These are phyloP conservation scores for Mus minutoides DNA, from an alignment of 2,797 vertebrate species.

Conservation along the genomic window DNA sequence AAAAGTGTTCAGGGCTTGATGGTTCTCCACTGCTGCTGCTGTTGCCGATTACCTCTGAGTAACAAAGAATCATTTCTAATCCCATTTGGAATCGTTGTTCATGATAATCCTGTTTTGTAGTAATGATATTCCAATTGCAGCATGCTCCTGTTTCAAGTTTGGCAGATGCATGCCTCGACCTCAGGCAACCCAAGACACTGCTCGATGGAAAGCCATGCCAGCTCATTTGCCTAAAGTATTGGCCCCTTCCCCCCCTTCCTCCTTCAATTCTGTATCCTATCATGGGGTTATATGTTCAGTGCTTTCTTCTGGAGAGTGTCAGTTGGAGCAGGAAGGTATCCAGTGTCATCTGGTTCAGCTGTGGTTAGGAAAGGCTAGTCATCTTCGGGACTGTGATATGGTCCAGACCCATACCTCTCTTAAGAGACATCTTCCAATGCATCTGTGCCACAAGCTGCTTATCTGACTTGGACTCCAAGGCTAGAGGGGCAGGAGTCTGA, in stretches of 20 bases:
- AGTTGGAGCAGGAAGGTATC: neutral
- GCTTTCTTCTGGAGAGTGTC: conserved; percentile 35
- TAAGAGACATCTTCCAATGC: conserved; percentile 53
- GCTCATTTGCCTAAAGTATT: conserved; percentile 78
- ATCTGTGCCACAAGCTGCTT: neutral
- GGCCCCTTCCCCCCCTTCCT: neutral
- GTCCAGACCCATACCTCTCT: neutral
- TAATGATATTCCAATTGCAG: conserved; percentile 80
- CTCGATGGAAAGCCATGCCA: conserved; percentile 62
- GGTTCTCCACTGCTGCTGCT: conserved; percentile 66
- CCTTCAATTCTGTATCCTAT: neutral
- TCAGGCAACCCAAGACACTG: conserved; percentile 62
- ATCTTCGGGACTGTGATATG: conserved; percentile 14
- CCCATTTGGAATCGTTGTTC: conserved; percentile 77
- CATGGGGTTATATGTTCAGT: conserved; percentile 50
- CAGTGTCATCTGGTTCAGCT: neutral
- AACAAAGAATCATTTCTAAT: conserved; percentile 81
- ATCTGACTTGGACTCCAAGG: neutral
- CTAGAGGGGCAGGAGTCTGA: neutral
- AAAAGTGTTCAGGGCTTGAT: conserved; percentile 67
- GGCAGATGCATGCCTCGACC: conserved; percentile 74
- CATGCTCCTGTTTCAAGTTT: conserved; percentile 75
- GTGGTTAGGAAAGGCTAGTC: neutral
- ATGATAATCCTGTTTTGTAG: conserved; percentile 80
- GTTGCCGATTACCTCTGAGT: conserved; percentile 75